A percentile compares a stretch with the other conserved stretches of the same genome.
Conservation (phyloP, 1,140 invertebrate species). For the Eriosoma lanigerum region DNA sequence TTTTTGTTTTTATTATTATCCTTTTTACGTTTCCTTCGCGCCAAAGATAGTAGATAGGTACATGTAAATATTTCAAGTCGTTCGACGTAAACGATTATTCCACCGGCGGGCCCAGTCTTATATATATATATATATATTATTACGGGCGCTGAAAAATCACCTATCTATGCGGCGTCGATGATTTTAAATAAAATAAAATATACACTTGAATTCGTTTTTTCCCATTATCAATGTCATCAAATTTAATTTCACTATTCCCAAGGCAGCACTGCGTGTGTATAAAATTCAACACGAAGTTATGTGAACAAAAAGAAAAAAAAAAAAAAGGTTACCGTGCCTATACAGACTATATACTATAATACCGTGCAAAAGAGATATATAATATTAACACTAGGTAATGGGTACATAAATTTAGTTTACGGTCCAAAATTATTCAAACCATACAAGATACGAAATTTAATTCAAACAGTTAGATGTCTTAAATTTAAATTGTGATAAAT, state of each 20-base stretch:
- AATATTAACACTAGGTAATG: too few relatives aligned
- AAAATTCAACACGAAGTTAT: too few relatives aligned
- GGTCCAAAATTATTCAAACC: too few relatives aligned
- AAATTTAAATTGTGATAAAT: too few relatives aligned
- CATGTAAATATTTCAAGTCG: slow-evolving; percentile 40
- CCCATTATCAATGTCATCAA: slow-evolving; percentile 10
- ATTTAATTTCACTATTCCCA: slow-evolving; percentile 20
- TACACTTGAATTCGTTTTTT: slow-evolving; percentile 11
- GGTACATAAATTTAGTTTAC: too few relatives aligned
- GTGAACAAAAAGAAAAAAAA: too few relatives aligned
- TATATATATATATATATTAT: too few relatives aligned
- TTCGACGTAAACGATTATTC: slow-evolving; percentile 48
- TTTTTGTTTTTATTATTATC: slow-evolving; percentile 29
- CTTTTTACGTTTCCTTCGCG: background rate
- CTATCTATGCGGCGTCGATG: background rate
- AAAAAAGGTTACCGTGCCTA: too few relatives aligned
- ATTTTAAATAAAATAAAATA: slow-evolving; percentile 32
- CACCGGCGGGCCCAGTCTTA: background rate
- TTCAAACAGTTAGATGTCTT: too few relatives aligned
- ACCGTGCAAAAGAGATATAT: too few relatives aligned
- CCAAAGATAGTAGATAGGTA: background rate
- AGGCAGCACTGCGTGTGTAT: background rate
- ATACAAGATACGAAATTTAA: too few relatives aligned
- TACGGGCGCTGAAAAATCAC: slow-evolving; percentile 4
- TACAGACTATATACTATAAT: too few relatives aligned